phyloP scores from a whole-genome alignment of 2,888 invertebrate genomes.

The Cybosia mesomella region DNA sequence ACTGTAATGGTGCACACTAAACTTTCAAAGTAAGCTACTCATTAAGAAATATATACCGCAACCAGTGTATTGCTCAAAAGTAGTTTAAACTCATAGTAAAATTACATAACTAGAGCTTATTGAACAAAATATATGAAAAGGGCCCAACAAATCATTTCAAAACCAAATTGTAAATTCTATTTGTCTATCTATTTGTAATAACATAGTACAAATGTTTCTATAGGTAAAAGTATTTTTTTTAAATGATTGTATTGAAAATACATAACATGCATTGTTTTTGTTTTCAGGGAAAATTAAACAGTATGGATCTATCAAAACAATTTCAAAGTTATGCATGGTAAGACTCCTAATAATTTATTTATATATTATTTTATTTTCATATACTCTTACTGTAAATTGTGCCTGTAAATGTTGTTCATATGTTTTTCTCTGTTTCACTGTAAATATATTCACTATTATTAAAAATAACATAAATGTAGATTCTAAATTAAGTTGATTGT shows the following conservation, averaged over 20 bases:
- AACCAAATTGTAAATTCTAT: background rate
- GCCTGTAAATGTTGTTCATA: no score
- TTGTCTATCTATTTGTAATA: background rate
- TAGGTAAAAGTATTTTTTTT: background rate
- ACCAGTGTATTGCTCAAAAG: background rate
- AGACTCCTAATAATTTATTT: slow-evolving; percentile 32
- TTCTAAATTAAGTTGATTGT: no score
- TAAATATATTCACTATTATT: no score
- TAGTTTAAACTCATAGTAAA: background rate
- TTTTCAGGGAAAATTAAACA: slow-evolving; percentile 57
- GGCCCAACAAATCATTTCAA: background rate
- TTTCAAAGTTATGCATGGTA: slow-evolving; percentile 73
- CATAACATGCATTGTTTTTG: background rate
- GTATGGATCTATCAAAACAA: slow-evolving; percentile 70
- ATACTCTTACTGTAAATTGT: no score
- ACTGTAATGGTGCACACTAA: background rate
- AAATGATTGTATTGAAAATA: background rate
- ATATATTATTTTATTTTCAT: background rate
- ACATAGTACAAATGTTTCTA: background rate
- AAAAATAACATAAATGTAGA: no score
- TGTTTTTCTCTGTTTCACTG: no score
- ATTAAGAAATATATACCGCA: no score
- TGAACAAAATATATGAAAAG: background rate
- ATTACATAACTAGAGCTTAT: background rate
- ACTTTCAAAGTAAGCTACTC: background rate